Evolutionary conservation across 35 echinoderm and acorn worm species (phyloP), one percentile per base, ranked within the genome.

Genomic region (Strongylocentrotus purpuratus): DNA sequence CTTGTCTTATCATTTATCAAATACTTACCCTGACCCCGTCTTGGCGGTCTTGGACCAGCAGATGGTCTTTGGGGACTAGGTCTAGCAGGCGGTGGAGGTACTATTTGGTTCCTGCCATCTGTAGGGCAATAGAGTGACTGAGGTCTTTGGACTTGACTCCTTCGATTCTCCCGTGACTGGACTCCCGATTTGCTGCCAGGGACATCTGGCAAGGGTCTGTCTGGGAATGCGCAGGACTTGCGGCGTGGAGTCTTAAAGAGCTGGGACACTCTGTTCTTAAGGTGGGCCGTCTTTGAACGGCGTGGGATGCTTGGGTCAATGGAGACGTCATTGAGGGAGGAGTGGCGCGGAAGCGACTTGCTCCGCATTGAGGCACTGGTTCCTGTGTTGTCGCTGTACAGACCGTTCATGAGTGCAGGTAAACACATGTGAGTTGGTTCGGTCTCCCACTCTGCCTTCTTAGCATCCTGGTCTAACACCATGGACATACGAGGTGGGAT

Each of bases 221-320:
- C 91, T 13, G 91, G 91, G 25, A 93, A 93, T 12, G 91, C 91
- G 22, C 91, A 93, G 46, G 91, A 93, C 48, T 93, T 93, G 22
- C 91, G 91, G 48, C 91, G 91, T 4, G 45, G 91, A 31, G 91
- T 47, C 91, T 93, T 93, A 31, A 93, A 93, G 46, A 93, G 91
- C n/a, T 93, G 91, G 22, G 91, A 93, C 47, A 93, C 91, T 58
- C 91, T 47, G 48, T 93, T 93, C 91, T 58, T 93, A 28, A 93
- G 48, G 91, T 93, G 91, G 18, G 91, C 91, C 91, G 91, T 93
- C 91, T 93, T 93, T 47, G 91, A 93, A 31, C 91, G 45, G n/a
- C 91, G 45, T 13, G 91, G 91, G 33, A 47, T 46, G 48, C 91
- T 50, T 4, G 91, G 91, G 48, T 93, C 91, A 31, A 93, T 9